These are phyloP conservation scores for Hiodon tergisus DNA, from an alignment of 2,113 vertebrate genomes.

Conservation along the genomic window DNA sequence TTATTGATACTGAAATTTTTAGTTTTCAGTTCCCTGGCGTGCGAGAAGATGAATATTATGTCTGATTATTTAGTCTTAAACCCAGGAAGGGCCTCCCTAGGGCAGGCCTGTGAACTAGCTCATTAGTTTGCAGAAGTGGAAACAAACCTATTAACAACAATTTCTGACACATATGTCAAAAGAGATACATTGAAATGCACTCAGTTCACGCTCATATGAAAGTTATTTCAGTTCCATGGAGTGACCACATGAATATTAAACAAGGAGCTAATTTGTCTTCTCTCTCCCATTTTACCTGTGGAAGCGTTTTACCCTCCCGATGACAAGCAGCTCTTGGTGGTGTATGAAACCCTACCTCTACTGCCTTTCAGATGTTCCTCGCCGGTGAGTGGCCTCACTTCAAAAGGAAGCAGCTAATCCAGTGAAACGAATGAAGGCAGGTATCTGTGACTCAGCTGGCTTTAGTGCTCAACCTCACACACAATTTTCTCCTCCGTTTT, in stretches of 20 bases:
- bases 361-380: constrained; percentile 52
- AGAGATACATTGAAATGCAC: neutral
- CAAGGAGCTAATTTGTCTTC: constrained; percentile 28
- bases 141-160: neutral
- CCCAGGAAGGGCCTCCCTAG: neutral
- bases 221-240: neutral
- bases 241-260: constrained; percentile 13
- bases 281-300: constrained; percentile 37
- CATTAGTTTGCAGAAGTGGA: constrained; percentile 9
- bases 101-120: neutral
- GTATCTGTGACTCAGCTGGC: neutral
- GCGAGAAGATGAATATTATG: neutral
- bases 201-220: neutral
- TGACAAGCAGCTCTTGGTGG: constrained; percentile 53
- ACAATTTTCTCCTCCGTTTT: neutral
- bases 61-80: neutral
- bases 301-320: constrained; percentile 22
- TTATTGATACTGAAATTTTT: neutral
- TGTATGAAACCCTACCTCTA: constrained; percentile 34
- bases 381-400: constrained; percentile 46
- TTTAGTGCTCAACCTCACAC: neutral
- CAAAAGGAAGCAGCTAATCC: constrained; percentile 59
- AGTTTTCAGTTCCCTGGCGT: neutral
- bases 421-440: constrained; percentile 51
- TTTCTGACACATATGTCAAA: constrained; percentile 2